Evolutionary conservation across 1,140 invertebrate genomes (phyloP), one percentile per base, ranked within the genome.

Genomic region (Monochamus saltuarius): DNA sequence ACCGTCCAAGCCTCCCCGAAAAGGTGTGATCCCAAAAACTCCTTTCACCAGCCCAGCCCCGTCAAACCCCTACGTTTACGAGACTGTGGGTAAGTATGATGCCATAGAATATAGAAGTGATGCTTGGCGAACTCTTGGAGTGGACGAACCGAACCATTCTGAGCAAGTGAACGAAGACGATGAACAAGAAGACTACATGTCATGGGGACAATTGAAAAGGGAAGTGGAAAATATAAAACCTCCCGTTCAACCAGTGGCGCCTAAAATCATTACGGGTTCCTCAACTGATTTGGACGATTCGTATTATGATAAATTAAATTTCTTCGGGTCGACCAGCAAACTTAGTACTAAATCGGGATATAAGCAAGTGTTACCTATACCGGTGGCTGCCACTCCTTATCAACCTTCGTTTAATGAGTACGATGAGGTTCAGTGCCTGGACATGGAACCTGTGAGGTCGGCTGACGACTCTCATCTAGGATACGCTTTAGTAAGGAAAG

Each of bases 381-480:
- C 76, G 50, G 66, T 77, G 56, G 69, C 60, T 16, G 16, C 53
- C 10, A 16, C 62, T 17, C 13, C 53, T 4, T 40, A 40, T 4
- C 70, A 71, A 65, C 56, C 71, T 0, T 67, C 78, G 38, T 85
- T 83, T 80, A 85, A 83, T 72, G 85, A 87, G 75, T 89, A 89
- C 69, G 86, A 88, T 70, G 81, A 87, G 66, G 84, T 87, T 7
- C 82, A 85, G 61, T 75, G 78, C 0, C 6, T 29, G 22, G 22
- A 29, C 22, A 84, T 88, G 78, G 82, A 84, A 57, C 79, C 83
- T 46, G 82, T 84, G 55, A 81, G 89, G 65, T 76, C 87, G 61
- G 88, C 88, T 34, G 88, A 91, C 73, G 88, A 91, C 74, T 89
- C 86, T 61, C 87, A 90, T 78, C 81, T 86, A 60, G 88, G 88